Evolutionary conservation across 2,888 invertebrate species (phyloP).

Genomic region (Chydorus sphaericus): DNA sequence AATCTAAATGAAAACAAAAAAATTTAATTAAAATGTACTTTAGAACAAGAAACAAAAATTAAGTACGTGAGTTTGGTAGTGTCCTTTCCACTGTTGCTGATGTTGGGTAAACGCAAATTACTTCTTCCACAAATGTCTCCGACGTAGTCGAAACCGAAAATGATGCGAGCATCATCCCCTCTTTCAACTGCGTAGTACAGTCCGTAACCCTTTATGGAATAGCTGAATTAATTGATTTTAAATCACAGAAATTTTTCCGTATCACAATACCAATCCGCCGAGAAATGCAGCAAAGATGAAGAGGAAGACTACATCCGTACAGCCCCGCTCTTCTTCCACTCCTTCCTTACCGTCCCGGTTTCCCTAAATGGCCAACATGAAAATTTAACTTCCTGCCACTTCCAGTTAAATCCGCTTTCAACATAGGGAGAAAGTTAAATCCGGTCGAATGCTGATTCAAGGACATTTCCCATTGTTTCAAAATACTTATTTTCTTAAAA

Average conservation of each 20-base stretch:
- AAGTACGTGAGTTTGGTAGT: slow-evolving; percentile 14
- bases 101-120: slow-evolving; percentile 26
- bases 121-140: slow-evolving; percentile 45
- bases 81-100: slow-evolving; percentile 33
- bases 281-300: slow-evolving; percentile 37
- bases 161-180: slow-evolving; percentile 41
- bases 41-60: neutral
- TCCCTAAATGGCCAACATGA: slow-evolving; percentile 21
- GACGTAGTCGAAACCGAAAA: slow-evolving; percentile 47
- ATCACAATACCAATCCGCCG: slow-evolving; percentile 39
- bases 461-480: too few species aligned
- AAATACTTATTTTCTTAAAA: too few species aligned
- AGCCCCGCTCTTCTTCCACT: slow-evolving; percentile 27
- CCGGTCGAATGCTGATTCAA: too few species aligned
- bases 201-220: slow-evolving; percentile 10
- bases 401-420: too few species aligned
- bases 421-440: too few species aligned
- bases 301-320: slow-evolving; percentile 41
- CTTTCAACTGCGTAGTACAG: slow-evolving; percentile 28
- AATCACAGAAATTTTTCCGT: neutral
- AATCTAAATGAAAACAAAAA: neutral
- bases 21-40: too few species aligned
- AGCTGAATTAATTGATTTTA: neutral
- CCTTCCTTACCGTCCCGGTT: slow-evolving; percentile 20
- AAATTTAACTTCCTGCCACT: too few species aligned